phyloP scores from a whole-genome alignment of 2,888 invertebrate genomes.

The Cenopis cana region DNA sequence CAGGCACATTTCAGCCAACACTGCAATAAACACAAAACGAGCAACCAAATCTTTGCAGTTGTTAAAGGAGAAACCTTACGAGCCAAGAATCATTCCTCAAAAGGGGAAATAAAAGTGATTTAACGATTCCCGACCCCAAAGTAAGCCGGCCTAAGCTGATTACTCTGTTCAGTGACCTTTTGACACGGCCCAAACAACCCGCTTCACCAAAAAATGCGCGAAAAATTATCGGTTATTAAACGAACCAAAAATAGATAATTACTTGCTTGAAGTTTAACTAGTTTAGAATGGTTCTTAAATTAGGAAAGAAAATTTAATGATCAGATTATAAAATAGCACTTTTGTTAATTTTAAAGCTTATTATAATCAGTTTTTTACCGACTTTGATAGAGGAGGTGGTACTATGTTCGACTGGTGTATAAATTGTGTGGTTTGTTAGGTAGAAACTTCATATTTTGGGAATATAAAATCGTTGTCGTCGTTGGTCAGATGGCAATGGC shows the following conservation, averaged over 20 bases:
- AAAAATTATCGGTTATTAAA: conserved; percentile 18
- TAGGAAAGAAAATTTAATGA: not conserved
- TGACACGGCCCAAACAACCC: conserved; percentile 26
- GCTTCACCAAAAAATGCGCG: not conserved
- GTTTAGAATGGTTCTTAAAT: not conserved
- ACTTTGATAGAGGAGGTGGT: no score
- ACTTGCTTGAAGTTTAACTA: not conserved
- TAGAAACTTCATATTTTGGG: no score
- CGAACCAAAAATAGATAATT: not conserved
- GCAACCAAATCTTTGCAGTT: not conserved
- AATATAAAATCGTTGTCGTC: no score
- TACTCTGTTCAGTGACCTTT: conserved; percentile 50
- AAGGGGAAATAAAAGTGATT: conserved; percentile 39
- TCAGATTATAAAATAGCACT: not conserved
- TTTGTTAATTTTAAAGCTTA: no score
- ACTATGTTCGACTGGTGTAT: no score
- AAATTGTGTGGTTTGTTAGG: no score
- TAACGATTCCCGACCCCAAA: conserved; percentile 47
- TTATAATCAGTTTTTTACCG: no score
- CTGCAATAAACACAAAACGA: conserved; percentile 1
- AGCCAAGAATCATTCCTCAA: conserved; percentile 26
- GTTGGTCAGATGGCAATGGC: no score
- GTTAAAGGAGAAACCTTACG: conserved; percentile 6
- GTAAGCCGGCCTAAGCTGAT: conserved; percentile 60
- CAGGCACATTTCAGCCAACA: not conserved